Percentiles rank a stretch among this genome's conserved stretches.
Conservation (phyloP, 2,113 vertebrate species). For the Myxocyprinus asiaticus region DNA sequence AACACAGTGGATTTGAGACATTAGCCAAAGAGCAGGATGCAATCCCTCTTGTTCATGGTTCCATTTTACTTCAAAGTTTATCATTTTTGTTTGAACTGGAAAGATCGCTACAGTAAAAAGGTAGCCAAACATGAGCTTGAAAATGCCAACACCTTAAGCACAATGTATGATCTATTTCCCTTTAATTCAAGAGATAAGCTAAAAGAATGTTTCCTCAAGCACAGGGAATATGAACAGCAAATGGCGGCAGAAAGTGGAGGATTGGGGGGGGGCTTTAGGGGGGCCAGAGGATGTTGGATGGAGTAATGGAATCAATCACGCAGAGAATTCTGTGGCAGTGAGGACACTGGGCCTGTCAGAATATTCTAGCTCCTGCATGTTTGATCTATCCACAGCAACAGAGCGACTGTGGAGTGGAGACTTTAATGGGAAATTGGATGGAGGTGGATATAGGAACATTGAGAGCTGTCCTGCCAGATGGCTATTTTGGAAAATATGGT, state of each 20-base stretch:
- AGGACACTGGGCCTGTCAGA: slow-evolving; percentile 59
- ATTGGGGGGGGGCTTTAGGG: slow-evolving; percentile 29
- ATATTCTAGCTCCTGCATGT: slow-evolving; percentile 48
- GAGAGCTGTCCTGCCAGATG: slow-evolving; percentile 56
- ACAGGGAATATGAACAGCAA: slow-evolving; percentile 51
- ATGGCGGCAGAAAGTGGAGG: slow-evolving; percentile 38
- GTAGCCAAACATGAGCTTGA: slow-evolving; percentile 17
- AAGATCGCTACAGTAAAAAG: slow-evolving; percentile 1
- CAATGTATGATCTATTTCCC: slow-evolving; percentile 44
- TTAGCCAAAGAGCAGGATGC: slow-evolving; percentile 2
- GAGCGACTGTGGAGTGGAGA: slow-evolving; percentile 43
- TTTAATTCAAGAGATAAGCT: slow-evolving; percentile 50
- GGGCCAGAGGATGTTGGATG: slow-evolving; percentile 46
- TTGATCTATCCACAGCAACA: slow-evolving; percentile 57
- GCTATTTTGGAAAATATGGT: slow-evolving; percentile 58
- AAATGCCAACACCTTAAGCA: slow-evolving; percentile 28
- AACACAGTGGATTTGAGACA: slow-evolving; percentile 23
- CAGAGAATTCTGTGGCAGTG: slow-evolving; percentile 48
- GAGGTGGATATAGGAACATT: slow-evolving; percentile 63
- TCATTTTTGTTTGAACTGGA: neutral
- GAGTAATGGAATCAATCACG: slow-evolving; percentile 59
- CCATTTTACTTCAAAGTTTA: slow-evolving; percentile 19
- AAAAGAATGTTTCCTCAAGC: slow-evolving; percentile 33
- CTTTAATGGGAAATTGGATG: slow-evolving; percentile 58
- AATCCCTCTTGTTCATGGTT: slow-evolving; percentile 29